Evolutionary conservation across 1,140 invertebrate species (phyloP).

Genomic region (Bombus pyrosoma): DNA sequence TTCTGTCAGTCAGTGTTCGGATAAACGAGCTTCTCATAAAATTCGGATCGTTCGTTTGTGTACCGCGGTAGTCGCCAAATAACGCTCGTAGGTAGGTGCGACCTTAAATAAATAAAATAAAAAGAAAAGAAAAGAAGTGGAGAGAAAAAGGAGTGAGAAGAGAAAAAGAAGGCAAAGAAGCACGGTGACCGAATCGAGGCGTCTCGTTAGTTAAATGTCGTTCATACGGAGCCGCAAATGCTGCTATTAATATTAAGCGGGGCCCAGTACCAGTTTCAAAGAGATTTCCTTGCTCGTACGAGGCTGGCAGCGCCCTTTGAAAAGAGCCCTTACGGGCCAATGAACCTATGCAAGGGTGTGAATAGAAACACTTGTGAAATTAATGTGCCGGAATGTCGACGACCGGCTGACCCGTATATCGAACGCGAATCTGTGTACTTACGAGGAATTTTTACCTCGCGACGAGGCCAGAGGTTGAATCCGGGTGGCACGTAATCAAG

Average conservation of each 20-base stretch:
- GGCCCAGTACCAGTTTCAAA: conserved; percentile 54
- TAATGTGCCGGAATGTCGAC: conserved; percentile 70
- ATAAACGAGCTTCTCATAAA: no score
- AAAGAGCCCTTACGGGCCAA: conserved; percentile 65
- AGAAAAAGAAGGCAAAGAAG: background rate
- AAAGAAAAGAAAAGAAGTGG: no score
- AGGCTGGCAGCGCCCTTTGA: conserved; percentile 55
- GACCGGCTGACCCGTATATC: conserved; percentile 66
- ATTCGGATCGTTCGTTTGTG: no score
- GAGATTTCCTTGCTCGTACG: conserved; percentile 50
- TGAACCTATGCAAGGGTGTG: conserved; percentile 63
- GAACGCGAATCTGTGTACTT: conserved; percentile 23
- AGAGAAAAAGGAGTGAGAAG: background rate
- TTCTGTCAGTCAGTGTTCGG: no score
- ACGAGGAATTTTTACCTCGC: conserved; percentile 12
- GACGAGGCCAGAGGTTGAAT: background rate
- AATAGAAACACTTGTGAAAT: conserved; percentile 73
- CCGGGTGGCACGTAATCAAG: background rate
- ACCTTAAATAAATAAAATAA: background rate
- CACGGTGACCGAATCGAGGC: conserved; percentile 34
- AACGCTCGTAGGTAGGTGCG: background rate
- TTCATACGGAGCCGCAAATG: conserved; percentile 64
- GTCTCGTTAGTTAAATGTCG: conserved; percentile 69
- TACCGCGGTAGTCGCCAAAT: no score
- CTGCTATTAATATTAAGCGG: conserved; percentile 72